Evolutionary conservation across 2,888 invertebrate species (phyloP), one percentile per base, ranked within the genome.

Genomic region (Pterobdella sp.): DNA sequence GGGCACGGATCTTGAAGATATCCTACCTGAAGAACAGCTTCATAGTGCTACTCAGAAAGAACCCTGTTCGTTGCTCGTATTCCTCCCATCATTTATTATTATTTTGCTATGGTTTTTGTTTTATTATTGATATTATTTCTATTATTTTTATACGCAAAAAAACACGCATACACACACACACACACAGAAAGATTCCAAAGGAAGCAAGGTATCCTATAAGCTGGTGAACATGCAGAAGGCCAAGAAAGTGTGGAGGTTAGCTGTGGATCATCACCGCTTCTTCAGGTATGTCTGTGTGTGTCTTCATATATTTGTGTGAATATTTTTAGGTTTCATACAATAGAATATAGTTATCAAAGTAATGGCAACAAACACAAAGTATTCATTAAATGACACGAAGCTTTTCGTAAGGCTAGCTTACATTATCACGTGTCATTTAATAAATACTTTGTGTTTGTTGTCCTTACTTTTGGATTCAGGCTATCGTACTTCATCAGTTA

Each of bases 191-290:
- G 32, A 52, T 42, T 32, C 14, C 34, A 70, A 52, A 26, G 56
- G 42, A 22, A 31, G 42, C n/a, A 52, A 52, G 52, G 14, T 31
- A 4, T 14, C 32, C 34, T 70, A 22, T n/a, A 70, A 56, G 35
- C 42, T 70, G 70, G 56, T 31, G 29, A 32, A 22, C 31, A 49
- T n/a, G 29, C n/a, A 70, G 35, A 18, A 52, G 22, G 70, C 70
- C 52, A 70, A 70, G 70, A n/a, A 49, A 31, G 26, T 70, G 56
- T 70, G 52, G 56, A 42, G 42, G 56, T 34, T 70, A n/a, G 56
- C 70, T 56, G 70, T 70, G 2, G 70, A 70, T 32, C 70, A 70
- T 22, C 70, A 70, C 31, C 56, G 29, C 29, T 70, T 56, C 56
- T 70, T 70, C 70, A 70, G 70, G 70, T 70, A 18, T 49, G 35